Evolutionary conservation across 2,888 invertebrate genomes (phyloP).

Genomic region (Resseliella maxima): DNA sequence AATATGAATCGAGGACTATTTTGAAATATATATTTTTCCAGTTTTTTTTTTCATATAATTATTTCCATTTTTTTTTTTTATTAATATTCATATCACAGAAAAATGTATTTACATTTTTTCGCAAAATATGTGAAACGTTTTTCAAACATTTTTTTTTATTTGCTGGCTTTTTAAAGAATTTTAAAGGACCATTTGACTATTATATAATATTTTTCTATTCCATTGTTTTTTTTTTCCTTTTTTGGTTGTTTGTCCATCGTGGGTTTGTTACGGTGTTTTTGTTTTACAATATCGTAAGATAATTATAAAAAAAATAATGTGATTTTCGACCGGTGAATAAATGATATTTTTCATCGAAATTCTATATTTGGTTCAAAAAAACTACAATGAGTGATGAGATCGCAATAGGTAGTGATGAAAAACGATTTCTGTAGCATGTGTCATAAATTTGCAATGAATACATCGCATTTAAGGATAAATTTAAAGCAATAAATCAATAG

Average conservation of each 20-base stretch:
- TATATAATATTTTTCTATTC: not conserved
- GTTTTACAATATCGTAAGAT: too few species aligned
- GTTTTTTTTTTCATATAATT: slow-evolving; percentile 30
- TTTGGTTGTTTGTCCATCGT: not conserved
- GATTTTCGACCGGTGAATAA: too few species aligned
- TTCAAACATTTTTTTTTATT: not conserved
- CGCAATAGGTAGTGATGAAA: too few species aligned
- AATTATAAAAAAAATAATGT: too few species aligned
- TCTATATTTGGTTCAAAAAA: too few species aligned
- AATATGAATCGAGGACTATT: slow-evolving; percentile 18
- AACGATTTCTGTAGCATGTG: too few species aligned
- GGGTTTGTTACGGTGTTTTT: not conserved
- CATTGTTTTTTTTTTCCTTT: not conserved
- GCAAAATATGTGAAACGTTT: slow-evolving; percentile 57
- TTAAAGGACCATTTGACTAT: not conserved
- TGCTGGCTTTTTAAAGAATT: slow-evolving; percentile 18
- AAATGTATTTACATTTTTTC: slow-evolving; percentile 59
- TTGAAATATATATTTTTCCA: slow-evolving; percentile 45
- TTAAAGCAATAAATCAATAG: not conserved
- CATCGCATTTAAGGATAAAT: not conserved
- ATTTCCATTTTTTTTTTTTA: not conserved
- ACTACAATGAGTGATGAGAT: too few species aligned
- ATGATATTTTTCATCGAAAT: too few species aligned
- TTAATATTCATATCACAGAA: slow-evolving; percentile 59
- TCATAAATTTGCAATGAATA: too few species aligned